These are phyloP conservation scores for Lasaia peninsularis DNA, from an alignment of 1,140 invertebrate species.

Conservation along the genomic window DNA sequence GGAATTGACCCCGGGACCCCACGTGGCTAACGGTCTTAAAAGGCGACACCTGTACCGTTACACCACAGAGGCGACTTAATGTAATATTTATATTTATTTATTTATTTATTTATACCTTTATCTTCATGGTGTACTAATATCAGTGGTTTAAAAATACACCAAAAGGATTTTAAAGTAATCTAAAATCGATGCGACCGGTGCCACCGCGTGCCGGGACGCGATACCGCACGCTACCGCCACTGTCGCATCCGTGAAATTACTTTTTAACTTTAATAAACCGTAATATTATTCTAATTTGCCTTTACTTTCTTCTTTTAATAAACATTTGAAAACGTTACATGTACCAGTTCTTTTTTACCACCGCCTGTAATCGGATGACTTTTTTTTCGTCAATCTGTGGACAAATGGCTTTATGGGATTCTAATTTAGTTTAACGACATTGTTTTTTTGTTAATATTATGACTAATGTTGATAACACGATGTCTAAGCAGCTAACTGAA, in stretches of 20 bases:
- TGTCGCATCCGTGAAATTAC: constrained; percentile 65
- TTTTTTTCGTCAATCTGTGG: constrained; percentile 34
- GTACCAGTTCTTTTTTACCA: constrained; percentile 72
- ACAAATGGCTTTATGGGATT: neutral
- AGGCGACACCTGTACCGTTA: too few species aligned
- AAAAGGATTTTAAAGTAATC: constrained; percentile 13
- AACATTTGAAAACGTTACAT: constrained; percentile 62
- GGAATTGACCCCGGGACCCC: too few species aligned
- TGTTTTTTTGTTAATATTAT: constrained; percentile 23
- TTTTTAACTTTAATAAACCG: constrained; percentile 71
- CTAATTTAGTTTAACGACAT: neutral
- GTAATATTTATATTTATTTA: neutral
- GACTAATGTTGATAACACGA: constrained; percentile 34
- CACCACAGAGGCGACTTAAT: too few species aligned
- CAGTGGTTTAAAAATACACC: neutral
- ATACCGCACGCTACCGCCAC: constrained; percentile 47
- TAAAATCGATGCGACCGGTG: constrained; percentile 31
- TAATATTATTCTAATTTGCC: constrained; percentile 68
- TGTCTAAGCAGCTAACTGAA: constrained; percentile 50
- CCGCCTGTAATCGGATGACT: constrained; percentile 55
- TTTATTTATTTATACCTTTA: neutral
- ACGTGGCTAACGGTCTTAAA: too few species aligned
- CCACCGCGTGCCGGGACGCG: constrained; percentile 36
- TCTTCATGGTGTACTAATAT: neutral
- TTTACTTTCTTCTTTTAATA: constrained; percentile 74